phyloP scores from a whole-genome alignment of 2,797 vertebrate genomes.

The Brotula barbata region DNA sequence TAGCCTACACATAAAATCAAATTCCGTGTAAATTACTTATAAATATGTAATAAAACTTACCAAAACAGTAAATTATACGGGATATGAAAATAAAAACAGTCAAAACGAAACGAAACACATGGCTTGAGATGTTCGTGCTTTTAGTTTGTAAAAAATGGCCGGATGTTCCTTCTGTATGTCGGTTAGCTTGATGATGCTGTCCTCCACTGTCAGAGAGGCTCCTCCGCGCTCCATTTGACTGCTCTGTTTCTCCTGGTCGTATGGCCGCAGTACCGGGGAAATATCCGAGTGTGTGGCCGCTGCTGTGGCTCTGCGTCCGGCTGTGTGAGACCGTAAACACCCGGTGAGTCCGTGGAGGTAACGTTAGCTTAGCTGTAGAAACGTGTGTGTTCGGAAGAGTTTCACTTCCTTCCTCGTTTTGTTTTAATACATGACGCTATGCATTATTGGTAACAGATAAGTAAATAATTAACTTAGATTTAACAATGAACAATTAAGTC shows the following conservation, averaged over 20 bases:
- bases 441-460: no score
- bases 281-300: conserved; percentile 41
- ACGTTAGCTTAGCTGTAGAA: conserved; percentile 20
- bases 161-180: no score
- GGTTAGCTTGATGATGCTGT: conserved; percentile 16
- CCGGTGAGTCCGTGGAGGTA: conserved; percentile 65
- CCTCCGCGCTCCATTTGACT: no score
- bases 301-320: conserved; percentile 55
- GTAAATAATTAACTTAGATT: not conserved
- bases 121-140: no score
- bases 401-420: not conserved
- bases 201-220: no score
- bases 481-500: not conserved
- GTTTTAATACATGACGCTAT: not conserved
- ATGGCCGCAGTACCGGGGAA: conserved; percentile 63
- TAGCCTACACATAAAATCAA: no score
- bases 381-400: not conserved
- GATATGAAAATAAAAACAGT: no score
- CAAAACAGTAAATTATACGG: no score
- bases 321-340: conserved; percentile 28
- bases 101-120: no score
- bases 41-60: no score
- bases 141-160: no score
- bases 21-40: no score
- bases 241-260: conserved; percentile 15